Percentiles rank a stretch among this genome's conserved stretches.
Evolutionary conservation across 2,113 vertebrate species (phyloP).

Genomic region (Empidonax alnorum): DNA sequence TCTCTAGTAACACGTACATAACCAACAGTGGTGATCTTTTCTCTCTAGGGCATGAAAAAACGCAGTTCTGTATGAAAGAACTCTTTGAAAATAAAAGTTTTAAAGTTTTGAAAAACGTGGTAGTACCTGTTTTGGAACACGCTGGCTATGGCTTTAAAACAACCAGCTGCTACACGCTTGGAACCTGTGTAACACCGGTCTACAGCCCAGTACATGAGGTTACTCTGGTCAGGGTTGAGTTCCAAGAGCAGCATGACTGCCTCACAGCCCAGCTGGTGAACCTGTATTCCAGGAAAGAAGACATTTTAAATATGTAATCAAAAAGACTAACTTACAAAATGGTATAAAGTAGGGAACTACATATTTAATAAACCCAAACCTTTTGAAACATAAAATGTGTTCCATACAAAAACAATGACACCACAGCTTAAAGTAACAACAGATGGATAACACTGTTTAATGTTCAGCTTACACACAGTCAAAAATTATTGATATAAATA

Average conservation of each 20-base stretch:
- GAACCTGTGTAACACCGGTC: constrained; percentile 98
- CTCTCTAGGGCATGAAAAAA: accelerated
- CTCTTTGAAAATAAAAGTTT: neutral
- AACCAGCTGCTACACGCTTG: constrained; percentile 90
- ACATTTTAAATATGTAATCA: neutral
- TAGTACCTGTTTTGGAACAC: constrained; percentile 96
- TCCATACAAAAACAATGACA: neutral
- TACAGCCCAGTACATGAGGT: constrained; percentile 98
- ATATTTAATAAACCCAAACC: neutral
- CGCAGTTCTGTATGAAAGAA: neutral
- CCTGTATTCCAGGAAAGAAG: constrained; percentile 71
- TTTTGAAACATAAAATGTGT: neutral
- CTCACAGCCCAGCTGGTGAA: constrained; percentile 96
- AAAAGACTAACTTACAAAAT: neutral
- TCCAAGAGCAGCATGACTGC: constrained; percentile 95
- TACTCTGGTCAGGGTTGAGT: constrained; percentile 97
- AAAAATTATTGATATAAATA: neutral
- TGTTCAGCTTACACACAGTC: neutral
- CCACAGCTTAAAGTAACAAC: neutral
- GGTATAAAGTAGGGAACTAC: neutral
- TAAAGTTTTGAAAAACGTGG: neutral
- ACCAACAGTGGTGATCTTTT: neutral
- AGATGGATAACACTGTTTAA: neutral
- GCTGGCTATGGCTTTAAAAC: constrained; percentile 95
- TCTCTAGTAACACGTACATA: neutral